Percentiles rank a stretch among this genome's conserved stretches.
Conservation (phyloP, 2,888 invertebrate species). For the Trachelus troglodyta region DNA sequence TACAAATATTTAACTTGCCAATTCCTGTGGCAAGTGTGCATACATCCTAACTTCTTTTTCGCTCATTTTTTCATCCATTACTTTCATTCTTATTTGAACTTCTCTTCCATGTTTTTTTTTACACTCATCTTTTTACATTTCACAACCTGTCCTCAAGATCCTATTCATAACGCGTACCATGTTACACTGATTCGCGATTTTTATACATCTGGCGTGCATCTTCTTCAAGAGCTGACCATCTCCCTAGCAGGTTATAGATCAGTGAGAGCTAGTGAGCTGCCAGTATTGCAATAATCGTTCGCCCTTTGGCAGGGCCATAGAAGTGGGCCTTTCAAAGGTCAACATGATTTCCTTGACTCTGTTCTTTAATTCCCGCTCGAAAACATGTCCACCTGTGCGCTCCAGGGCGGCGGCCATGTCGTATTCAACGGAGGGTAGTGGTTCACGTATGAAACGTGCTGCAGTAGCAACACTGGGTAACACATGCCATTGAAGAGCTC, state of each 20-base stretch:
- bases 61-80: neutral
- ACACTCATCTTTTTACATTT: conserved; percentile 8
- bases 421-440: conserved; percentile 76
- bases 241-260: conserved; percentile 21
- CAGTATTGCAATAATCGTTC: conserved; percentile 79
- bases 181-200: neutral
- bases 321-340: conserved; percentile 79
- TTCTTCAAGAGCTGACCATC: neutral
- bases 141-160: neutral
- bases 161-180: neutral
- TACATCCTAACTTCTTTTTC: neutral
- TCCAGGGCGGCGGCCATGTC: conserved; percentile 77
- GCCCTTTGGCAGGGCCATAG: conserved; percentile 71
- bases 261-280: conserved; percentile 65
- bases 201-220: neutral
- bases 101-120: conserved; percentile 6
- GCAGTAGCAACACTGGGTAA: conserved; percentile 79
- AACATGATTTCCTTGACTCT: conserved; percentile 80
- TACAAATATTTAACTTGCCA: neutral
- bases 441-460: conserved; percentile 77
- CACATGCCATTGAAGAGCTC: conserved; percentile 79
- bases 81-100: neutral
- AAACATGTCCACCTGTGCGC: conserved; percentile 76
- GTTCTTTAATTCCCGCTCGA: conserved; percentile 82
- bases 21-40: neutral